Conservation (phyloP, 1,140 invertebrate species). For the Oryzaephilus surinamensis region DNA sequence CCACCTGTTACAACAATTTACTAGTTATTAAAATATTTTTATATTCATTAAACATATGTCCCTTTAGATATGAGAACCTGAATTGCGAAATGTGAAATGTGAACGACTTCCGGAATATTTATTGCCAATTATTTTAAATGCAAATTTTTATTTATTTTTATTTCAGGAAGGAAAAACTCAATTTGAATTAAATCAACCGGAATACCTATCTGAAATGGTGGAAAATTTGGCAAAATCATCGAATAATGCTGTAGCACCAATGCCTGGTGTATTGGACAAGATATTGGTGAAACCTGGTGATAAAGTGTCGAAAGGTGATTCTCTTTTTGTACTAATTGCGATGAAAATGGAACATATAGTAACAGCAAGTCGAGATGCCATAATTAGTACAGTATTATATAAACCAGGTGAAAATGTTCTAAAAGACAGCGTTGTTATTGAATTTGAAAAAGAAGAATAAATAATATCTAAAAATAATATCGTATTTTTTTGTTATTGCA, state of each 20-base stretch:
- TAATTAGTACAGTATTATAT: conserved; percentile 61
- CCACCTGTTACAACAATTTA: no score
- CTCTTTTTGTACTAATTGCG: conserved; percentile 83
- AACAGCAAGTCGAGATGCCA: conserved; percentile 64
- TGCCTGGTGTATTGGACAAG: conserved; percentile 93
- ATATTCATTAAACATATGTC: no score
- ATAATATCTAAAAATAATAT: background rate
- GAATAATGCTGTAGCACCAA: conserved; percentile 67
- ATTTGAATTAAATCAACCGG: conserved; percentile 39
- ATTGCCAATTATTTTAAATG: background rate
- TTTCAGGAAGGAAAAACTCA: conserved; percentile 43
- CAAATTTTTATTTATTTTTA: conserved; percentile 8
- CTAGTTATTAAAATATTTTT: no score
- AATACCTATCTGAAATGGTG: conserved; percentile 37
- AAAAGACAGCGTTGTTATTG: conserved; percentile 56
- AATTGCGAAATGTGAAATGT: no score
- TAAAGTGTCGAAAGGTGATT: conserved; percentile 69
- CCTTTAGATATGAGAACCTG: no score
- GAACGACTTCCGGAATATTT: no score
- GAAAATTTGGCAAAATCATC: conserved; percentile 25
- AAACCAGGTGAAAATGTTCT: conserved; percentile 71
- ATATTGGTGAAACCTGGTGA: conserved; percentile 72
- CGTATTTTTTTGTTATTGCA: no score
- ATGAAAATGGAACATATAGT: conserved; percentile 99
- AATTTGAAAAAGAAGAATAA: conserved; percentile 38